Conservation (phyloP, 2,888 invertebrate species). For the Clostera curtula region DNA sequence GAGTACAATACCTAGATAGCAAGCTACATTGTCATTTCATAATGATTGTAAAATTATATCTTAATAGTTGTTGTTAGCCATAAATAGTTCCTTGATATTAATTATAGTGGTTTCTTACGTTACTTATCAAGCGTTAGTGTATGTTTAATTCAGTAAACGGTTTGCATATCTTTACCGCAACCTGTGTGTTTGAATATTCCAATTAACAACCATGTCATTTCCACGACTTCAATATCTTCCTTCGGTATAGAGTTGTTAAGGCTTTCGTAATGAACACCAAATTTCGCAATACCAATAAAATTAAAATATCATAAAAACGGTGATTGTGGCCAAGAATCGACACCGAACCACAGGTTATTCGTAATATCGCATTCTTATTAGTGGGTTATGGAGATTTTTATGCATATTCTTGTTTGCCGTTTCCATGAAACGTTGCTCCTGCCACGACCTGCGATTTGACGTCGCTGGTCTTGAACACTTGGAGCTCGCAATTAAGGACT, state of each 20-base stretch:
- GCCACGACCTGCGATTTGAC: slow-evolving; percentile 42
- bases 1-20: no score
- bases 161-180: slow-evolving; percentile 19
- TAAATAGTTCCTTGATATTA: no score
- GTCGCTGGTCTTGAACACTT: slow-evolving; percentile 48
- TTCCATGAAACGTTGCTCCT: slow-evolving; percentile 47
- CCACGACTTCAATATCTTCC: slow-evolving; percentile 21
- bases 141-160: slow-evolving; percentile 20
- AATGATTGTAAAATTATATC: no score
- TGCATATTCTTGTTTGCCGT: slow-evolving; percentile 42
- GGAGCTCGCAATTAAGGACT: slow-evolving; percentile 67
- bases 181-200: slow-evolving; percentile 18
- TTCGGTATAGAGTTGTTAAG: slow-evolving; percentile 45
- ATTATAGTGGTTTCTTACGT: no score
- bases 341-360: slow-evolving; percentile 44
- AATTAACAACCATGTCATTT: no score
- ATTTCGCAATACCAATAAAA: slow-evolving; percentile 54
- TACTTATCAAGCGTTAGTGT: no score
- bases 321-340: slow-evolving; percentile 35
- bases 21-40: no score
- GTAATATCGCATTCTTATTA: slow-evolving; percentile 57
- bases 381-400: slow-evolving; percentile 54
- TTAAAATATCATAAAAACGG: slow-evolving; percentile 57
- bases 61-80: no score
- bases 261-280: no score